These are phyloP conservation scores for Callinectes sapidus DNA, from an alignment of 2,888 invertebrate species.

Conservation along the genomic window DNA sequence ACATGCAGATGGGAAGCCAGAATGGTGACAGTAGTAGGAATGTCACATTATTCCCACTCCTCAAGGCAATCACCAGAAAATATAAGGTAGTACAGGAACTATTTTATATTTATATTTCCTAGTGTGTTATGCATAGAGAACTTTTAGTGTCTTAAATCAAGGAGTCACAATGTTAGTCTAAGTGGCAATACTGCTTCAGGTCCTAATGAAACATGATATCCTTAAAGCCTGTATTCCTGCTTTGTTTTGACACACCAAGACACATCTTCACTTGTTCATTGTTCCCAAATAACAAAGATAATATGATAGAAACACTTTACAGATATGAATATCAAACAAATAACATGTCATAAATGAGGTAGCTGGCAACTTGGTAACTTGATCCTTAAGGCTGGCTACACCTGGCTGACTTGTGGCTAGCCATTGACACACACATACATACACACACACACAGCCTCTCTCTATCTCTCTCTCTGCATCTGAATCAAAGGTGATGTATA, in stretches of 20 bases:
- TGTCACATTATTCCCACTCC: neutral
- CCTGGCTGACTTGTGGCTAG: conserved; percentile 7
- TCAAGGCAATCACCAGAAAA: neutral
- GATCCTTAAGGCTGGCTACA: conserved; percentile 12
- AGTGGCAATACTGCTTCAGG: neutral
- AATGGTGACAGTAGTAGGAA: neutral
- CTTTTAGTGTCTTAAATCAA: neutral
- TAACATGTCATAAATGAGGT: neutral
- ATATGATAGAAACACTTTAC: neutral
- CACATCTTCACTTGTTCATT: neutral
- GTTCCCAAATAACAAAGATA: neutral
- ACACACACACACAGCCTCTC: conserved; percentile 32
- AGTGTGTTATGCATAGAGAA: neutral
- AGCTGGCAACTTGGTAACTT: neutral
- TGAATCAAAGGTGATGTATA: neutral
- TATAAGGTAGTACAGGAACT: neutral
- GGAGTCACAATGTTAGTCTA: neutral
- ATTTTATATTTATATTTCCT: neutral
- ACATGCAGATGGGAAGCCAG: conserved; percentile 24
- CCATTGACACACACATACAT: conserved; percentile 7
- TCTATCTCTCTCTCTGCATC: neutral
- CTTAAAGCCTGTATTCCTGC: neutral
- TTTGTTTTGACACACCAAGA: neutral
- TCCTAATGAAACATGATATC: neutral
- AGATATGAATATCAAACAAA: neutral